phyloP scores from a whole-genome alignment of 2,113 vertebrate genomes.

The Cichladusa arquata region DNA sequence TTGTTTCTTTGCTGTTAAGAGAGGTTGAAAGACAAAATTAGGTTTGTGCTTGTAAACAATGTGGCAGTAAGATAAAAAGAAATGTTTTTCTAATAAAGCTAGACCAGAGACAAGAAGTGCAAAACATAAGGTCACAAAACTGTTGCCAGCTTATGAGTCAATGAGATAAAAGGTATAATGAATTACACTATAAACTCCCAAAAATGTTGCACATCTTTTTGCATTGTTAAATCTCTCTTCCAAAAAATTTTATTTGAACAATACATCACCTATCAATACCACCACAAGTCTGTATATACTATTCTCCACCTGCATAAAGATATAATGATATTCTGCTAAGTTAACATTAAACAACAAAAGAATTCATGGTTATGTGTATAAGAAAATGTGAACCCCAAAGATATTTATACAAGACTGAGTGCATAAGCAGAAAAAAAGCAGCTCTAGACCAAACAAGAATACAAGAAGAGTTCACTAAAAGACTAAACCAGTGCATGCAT shows the following conservation, averaged over 20 bases:
- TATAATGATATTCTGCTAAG: not conserved
- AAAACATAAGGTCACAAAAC: constrained; percentile 72
- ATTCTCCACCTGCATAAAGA: not conserved
- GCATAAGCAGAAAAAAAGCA: constrained; percentile 6
- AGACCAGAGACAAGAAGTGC: constrained; percentile 63
- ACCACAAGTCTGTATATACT: not conserved
- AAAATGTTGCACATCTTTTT: constrained; percentile 60
- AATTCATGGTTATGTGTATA: constrained; percentile 9
- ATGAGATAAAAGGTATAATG: constrained; percentile 75
- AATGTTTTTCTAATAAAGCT: constrained; percentile 75
- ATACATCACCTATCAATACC: constrained; percentile 57
- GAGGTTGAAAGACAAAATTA: constrained; percentile 80
- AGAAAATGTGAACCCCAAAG: constrained; percentile 41
- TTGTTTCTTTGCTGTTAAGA: constrained; percentile 77
- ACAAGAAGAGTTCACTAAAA: constrained; percentile 46
- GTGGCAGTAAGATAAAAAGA: constrained; percentile 75
- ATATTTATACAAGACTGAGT: not conserved
- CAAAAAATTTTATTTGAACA: constrained; percentile 69
- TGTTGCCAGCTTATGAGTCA: constrained; percentile 70
- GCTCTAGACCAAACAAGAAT: constrained; percentile 61
- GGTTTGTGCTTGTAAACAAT: constrained; percentile 76
- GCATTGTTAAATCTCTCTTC: constrained; percentile 65
- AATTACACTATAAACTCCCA: constrained; percentile 71
- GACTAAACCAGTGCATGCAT: constrained; percentile 40
- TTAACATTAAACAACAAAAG: not conserved